Evolutionary conservation across 1,140 invertebrate genomes (phyloP), one percentile per base, ranked within the genome.

Genomic region (Drosophila erecta): DNA sequence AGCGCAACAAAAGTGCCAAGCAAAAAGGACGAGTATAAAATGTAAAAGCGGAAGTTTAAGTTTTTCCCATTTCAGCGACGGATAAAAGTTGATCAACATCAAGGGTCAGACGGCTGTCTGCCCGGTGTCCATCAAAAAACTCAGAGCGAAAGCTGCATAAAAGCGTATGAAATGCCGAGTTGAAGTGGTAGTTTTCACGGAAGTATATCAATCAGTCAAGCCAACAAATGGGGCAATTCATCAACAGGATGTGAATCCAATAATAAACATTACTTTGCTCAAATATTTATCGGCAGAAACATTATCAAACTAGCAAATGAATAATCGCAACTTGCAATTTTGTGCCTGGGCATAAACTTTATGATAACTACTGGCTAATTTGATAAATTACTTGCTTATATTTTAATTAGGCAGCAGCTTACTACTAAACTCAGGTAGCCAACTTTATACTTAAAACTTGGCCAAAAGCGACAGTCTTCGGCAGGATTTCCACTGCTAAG

Each of bases 41-140:
- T 76, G 65, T 69, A 80, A 51, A 69, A 64, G 46, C 76, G 81
- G 72, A 85, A 79, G 81, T 72, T 51, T 33, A 59, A 83, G 60
- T 44, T 44, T 12, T 20, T 20, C 41, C 41, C 10, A 4, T 44
- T 44, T 5, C 41, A 44, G 17, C 1, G 2, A 44, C 17, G 41
- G 41, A 4, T 37, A 46, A 67, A 62, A 24, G 37, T 53, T 67
- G 27, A 15, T 24, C 41, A 46, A 65, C 37, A 33, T 38, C 37
- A 30, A 30, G 41, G 41, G 24, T 51, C 22, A 20, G 37, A 37
- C 14, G 37, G 43, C 27, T 41, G 46, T 7, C 27, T 41, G 37
- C 7, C 59, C 14, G 44, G 35, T 35, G 59, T 27, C 37, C 30
- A n/a, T 41, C 33, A 65, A 30, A 64, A 51, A 17, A 17, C 17